These are phyloP conservation scores for Lophotriccus pileatus DNA, from an alignment of 2,797 vertebrate species.

Conservation along the genomic window DNA sequence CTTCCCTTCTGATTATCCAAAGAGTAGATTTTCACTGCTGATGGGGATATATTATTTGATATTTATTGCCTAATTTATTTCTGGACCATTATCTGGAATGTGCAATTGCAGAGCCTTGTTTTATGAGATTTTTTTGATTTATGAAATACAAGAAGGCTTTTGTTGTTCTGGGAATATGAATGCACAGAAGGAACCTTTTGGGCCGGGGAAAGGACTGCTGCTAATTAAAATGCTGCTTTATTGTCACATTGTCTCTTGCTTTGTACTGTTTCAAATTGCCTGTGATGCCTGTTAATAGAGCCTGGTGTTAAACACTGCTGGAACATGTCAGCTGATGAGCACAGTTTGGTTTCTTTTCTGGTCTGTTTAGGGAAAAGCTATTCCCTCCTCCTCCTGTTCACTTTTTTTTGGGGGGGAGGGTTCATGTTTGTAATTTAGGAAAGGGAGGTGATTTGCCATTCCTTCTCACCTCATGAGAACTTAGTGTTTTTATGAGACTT, in stretches of 20 bases:
- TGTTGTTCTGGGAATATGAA: background rate
- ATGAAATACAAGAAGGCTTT: background rate
- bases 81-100: conserved; percentile 38
- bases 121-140: conserved; percentile 37
- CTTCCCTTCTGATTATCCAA: background rate
- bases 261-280: conserved; percentile 24
- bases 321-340: background rate
- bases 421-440: background rate
- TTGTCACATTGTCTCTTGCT: conserved; percentile 21
- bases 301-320: background rate
- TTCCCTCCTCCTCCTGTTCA: background rate
- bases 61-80: conserved; percentile 57
- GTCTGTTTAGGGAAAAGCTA: background rate
- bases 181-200: conserved; percentile 45
- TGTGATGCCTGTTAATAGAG: background rate
- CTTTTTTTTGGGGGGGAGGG: background rate
- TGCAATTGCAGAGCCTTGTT: conserved; percentile 31
- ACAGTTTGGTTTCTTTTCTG: background rate
- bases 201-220: background rate
- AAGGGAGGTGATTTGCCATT: background rate
- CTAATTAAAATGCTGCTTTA: conserved; percentile 64
- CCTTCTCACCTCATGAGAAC: background rate
- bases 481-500: background rate
- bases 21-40: conserved; percentile 17
- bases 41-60: conserved; percentile 43